phyloP scores from a whole-genome alignment of 1,140 invertebrate species.

The Caenorhabditis latens region DNA sequence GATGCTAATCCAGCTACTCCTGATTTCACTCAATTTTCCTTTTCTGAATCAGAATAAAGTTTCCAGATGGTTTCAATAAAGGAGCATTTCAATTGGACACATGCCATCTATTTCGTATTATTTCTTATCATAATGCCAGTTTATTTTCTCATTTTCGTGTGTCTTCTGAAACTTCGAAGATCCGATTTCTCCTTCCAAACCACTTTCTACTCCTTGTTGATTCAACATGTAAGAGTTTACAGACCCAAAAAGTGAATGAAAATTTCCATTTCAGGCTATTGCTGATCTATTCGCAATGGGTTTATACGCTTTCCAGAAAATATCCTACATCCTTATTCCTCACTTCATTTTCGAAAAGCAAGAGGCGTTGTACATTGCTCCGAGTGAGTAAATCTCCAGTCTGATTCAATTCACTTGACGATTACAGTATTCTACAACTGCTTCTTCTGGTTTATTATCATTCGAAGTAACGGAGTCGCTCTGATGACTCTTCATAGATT shows the following conservation, averaged over 20 bases:
- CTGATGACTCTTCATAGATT: neutral
- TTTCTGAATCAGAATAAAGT: neutral
- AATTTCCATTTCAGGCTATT: neutral
- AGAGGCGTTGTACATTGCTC: neutral
- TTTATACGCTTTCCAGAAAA: neutral
- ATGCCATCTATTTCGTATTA: neutral
- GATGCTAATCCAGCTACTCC: neutral
- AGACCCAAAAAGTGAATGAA: neutral
- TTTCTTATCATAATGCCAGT: neutral
- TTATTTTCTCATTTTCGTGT: neutral
- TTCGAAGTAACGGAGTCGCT: neutral
- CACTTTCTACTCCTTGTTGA: neutral
- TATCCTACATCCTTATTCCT: neutral
- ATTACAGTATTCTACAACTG: conserved; percentile 13
- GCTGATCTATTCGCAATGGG: neutral
- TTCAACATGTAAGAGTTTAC: neutral
- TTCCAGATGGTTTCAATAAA: neutral
- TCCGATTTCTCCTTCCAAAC: neutral
- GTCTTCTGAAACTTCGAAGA: neutral
- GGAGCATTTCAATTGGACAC: conserved; percentile 7
- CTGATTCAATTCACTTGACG: neutral
- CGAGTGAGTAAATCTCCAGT: neutral
- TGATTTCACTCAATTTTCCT: neutral
- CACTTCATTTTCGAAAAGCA: neutral
- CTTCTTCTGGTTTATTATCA: conserved; percentile 5